phyloP scores from a whole-genome alignment of 2,113 vertebrate species.

The Neolamprologus modestus region DNA sequence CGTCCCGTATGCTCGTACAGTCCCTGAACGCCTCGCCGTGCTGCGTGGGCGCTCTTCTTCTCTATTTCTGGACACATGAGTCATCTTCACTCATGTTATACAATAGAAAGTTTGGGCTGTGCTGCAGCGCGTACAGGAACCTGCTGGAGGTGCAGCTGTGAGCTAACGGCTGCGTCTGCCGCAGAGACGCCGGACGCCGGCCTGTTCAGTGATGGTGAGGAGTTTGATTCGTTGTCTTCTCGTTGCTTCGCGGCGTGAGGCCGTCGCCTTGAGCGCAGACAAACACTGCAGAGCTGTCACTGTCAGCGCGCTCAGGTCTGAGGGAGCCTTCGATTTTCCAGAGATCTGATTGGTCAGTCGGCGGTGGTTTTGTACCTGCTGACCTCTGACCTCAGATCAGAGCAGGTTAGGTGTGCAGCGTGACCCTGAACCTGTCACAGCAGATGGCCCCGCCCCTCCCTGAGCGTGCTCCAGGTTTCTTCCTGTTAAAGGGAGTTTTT shows the following conservation, averaged over 20 bases:
- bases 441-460: not conserved
- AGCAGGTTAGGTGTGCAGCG: not conserved
- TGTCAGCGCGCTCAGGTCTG: not conserved
- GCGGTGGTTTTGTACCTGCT: not conserved
- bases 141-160: not conserved
- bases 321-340: not conserved
- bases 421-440: not conserved
- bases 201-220: not conserved
- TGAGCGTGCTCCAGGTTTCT: not conserved
- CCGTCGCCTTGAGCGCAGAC: not conserved
- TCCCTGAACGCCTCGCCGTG: not conserved
- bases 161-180: accelerated
- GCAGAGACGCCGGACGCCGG: not conserved
- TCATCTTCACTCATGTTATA: constrained; percentile 32
- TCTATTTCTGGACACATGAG: constrained; percentile 43
- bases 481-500: not conserved
- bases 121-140: not conserved
- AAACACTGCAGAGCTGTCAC: not conserved
- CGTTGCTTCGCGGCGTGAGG: not conserved
- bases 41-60: not conserved
- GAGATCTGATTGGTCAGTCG: not conserved
- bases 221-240: not conserved
- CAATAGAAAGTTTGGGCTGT: not conserved
- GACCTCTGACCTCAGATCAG: not conserved
- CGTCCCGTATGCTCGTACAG: not conserved